Evolutionary conservation across 2,888 invertebrate genomes (phyloP), one percentile per base, ranked within the genome.

Genomic region (Rugalucina vietnamica): DNA sequence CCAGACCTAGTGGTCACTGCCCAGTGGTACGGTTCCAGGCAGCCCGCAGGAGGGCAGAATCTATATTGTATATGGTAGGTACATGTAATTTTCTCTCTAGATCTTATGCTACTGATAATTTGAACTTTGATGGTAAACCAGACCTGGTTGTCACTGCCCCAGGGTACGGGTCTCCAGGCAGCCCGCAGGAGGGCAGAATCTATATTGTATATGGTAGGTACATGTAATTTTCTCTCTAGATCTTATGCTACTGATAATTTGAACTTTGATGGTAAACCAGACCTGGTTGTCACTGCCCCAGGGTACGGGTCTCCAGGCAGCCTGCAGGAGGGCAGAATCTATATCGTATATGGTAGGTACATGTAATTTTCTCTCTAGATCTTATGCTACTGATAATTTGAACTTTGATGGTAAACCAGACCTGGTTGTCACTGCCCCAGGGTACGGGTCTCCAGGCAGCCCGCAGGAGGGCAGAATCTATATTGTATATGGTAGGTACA

Each of bases 81-180:
- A n/a, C n/a, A n/a, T n/a, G n/a, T n/a, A n/a, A n/a, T n/a, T n/a
- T 50, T 29, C 60, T 12, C 39, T 80, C 0, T 69, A 93, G 93
- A 86, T 85, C 91, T 12, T 82, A 92, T 79, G 88, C 90, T 34
- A 87, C 88, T 14, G 93, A 91, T 43, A 94, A 94, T 81, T 81
- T 94, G 24, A 92, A 94, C 77, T 80, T 81, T 37, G 94, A 94
- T 90, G 93, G 93, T 18, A 85, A 86, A 78, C 89, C 88, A 18
- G 94, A 94, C 84, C 77, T 94, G n/a, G 89, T 93, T 5, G 88
- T 94, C 32, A 91, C 92, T 1, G 91, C 93, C 29, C 93, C 94
- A 50, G 93, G 92, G 21, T 92, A 92, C 81, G 86, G 91, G 10
- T 76, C 72, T 1, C 37, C 57, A 21, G 90, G 88, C 2, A 91